Evolutionary conservation across 1,140 invertebrate species (phyloP).

Genomic region (Ooceraea biroi): DNA sequence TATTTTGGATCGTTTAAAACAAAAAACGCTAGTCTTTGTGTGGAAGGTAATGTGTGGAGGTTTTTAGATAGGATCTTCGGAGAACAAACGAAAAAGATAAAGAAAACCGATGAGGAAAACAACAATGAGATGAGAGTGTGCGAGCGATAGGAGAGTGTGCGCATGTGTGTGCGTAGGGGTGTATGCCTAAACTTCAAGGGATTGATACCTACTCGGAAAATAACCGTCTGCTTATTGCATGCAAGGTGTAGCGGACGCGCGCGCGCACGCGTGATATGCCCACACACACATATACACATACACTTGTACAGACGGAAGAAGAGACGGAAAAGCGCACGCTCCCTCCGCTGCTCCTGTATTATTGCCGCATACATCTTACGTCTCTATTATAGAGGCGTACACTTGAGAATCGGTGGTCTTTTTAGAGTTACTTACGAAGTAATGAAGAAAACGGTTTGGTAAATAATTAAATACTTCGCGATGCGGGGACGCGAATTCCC

Average conservation of each 20-base stretch:
- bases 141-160: conserved; percentile 52
- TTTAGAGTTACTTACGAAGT: conserved; percentile 81
- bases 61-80: conserved; percentile 82
- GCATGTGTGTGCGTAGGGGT: conserved; percentile 67
- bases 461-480: conserved; percentile 71
- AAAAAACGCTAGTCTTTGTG: conserved; percentile 82
- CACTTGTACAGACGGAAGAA: conserved; percentile 6
- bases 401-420: conserved; percentile 75
- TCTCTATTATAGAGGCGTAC: conserved; percentile 72
- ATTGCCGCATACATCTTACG: conserved; percentile 69
- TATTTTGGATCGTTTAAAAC: conserved; percentile 85
- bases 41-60: conserved; percentile 79
- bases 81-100: conserved; percentile 71
- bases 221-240: conserved; percentile 76
- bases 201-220: conserved; percentile 48
- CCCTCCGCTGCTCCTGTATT: conserved; percentile 67
- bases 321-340: conserved; percentile 74
- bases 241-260: conserved; percentile 10
- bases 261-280: not conserved
- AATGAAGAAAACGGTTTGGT: conserved; percentile 78
- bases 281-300: conserved; percentile 75
- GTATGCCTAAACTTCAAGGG: conserved; percentile 67
- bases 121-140: conserved; percentile 40
- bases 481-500: conserved; percentile 81
- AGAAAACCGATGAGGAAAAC: conserved; percentile 50